Evolutionary conservation across 2,797 vertebrate genomes (phyloP).

Genomic region (Echiichthys vipera): DNA sequence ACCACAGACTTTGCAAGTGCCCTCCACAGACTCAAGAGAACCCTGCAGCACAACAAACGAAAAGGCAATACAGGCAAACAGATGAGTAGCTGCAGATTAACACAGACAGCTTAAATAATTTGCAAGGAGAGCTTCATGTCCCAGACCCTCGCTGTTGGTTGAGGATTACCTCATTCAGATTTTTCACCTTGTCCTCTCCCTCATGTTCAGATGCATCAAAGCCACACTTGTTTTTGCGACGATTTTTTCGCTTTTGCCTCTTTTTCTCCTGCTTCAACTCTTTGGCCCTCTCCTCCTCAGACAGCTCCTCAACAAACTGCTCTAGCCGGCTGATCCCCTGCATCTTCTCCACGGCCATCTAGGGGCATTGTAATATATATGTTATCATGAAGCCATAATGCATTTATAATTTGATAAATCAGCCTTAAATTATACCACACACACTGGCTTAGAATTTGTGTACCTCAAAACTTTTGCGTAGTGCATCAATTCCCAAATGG

Average conservation of each 20-base stretch:
- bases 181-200: conserved; percentile 86
- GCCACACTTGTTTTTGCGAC: conserved; percentile 95
- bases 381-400: background rate
- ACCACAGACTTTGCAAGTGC: conserved; percentile 90
- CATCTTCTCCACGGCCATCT: conserved; percentile 98
- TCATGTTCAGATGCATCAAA: conserved; percentile 89
- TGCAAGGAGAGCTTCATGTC: background rate
- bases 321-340: conserved; percentile 96
- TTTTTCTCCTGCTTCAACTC: conserved; percentile 99
- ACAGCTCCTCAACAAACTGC: conserved; percentile 96
- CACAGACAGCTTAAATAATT: background rate
- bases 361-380: background rate
- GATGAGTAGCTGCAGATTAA: background rate
- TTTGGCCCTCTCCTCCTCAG: conserved; percentile 94
- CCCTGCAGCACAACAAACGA: conserved; percentile 80
- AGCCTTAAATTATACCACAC: background rate
- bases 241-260: conserved; percentile 96
- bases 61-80: conserved; percentile 6
- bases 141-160: background rate
- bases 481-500: conserved; percentile 93
- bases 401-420: background rate
- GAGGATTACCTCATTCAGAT: conserved; percentile 87
- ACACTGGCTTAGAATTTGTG: background rate
- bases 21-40: conserved; percentile 85
- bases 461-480: conserved; percentile 98